Conservation (phyloP, 2,113 vertebrate genomes). For the Aspidoscelis tigris region DNA sequence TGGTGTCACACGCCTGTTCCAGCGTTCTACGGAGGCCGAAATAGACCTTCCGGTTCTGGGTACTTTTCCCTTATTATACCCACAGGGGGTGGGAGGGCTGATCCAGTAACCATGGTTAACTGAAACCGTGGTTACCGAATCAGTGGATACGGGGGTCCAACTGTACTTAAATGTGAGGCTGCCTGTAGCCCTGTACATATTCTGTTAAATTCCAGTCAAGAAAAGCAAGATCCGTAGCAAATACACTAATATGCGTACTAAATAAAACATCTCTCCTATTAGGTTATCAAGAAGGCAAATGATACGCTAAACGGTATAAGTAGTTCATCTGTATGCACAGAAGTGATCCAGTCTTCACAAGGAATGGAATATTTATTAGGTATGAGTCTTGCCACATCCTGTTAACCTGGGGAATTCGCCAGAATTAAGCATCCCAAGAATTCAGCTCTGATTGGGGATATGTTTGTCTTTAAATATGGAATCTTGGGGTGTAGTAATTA, state of each 20-base stretch:
- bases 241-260: background rate
- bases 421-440: background rate
- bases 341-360: slow-evolving; percentile 97
- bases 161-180: background rate
- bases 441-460: background rate
- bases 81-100: no score
- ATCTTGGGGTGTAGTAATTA: background rate
- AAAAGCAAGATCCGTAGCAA: background rate
- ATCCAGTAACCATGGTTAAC: no score
- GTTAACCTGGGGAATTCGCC: background rate
- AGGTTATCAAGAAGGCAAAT: slow-evolving; percentile 98
- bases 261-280: slow-evolving; percentile 33
- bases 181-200: background rate
- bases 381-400: slow-evolving; percentile 66
- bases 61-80: no score
- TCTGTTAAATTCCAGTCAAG: background rate
- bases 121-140: no score
- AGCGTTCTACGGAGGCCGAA: no score
- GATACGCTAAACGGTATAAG: slow-evolving; percentile 97
- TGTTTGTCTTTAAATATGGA: no score
- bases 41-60: background rate
- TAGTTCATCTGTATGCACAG: slow-evolving; percentile 95
- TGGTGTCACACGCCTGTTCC: no score
- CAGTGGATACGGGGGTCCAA: no score
- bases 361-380: slow-evolving; percentile 98